phyloP scores from a whole-genome alignment of 2,797 vertebrate species.

The Scyliorhinus canicula region DNA sequence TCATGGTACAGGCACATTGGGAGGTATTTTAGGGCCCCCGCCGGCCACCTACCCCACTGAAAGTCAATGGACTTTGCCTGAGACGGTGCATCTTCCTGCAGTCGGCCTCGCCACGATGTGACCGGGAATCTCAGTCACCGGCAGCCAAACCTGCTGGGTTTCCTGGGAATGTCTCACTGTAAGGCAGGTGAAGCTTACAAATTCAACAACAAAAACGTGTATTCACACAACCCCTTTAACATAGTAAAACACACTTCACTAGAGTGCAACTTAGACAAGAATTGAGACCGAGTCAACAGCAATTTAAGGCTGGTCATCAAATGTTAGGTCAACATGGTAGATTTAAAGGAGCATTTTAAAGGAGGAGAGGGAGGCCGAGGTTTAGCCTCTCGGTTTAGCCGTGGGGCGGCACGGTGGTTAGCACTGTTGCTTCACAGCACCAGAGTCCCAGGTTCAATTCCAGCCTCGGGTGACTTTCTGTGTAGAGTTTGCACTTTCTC shows the following conservation, averaged over 20 bases:
- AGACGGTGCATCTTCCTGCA: too few relatives aligned
- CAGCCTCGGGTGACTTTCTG: too few relatives aligned
- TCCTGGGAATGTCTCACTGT: neutral
- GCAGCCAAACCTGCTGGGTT: neutral
- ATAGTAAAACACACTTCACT: neutral
- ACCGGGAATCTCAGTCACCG: too few relatives aligned
- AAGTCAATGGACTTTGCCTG: too few relatives aligned
- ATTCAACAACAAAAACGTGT: neutral
- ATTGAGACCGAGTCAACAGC: neutral
- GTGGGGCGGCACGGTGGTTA: too few relatives aligned
- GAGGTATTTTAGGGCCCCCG: too few relatives aligned
- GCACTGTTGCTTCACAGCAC: too few relatives aligned
- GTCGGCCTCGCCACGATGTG: too few relatives aligned
- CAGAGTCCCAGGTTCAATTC: too few relatives aligned
- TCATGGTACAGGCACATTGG: neutral
- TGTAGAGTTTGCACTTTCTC: too few relatives aligned
- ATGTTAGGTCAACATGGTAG: neutral
- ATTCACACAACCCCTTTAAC: neutral
- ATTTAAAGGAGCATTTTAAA: neutral
- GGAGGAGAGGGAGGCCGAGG: neutral
- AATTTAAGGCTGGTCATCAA: neutral
- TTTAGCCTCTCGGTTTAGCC: too few relatives aligned
- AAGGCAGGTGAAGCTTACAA: neutral
- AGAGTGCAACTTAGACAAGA: neutral
- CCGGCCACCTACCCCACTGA: too few relatives aligned